Percentiles rank a stretch among this genome's conserved stretches.
Evolutionary conservation across 2,888 invertebrate genomes (phyloP).

Genomic region (Scaptomyza reducta): DNA sequence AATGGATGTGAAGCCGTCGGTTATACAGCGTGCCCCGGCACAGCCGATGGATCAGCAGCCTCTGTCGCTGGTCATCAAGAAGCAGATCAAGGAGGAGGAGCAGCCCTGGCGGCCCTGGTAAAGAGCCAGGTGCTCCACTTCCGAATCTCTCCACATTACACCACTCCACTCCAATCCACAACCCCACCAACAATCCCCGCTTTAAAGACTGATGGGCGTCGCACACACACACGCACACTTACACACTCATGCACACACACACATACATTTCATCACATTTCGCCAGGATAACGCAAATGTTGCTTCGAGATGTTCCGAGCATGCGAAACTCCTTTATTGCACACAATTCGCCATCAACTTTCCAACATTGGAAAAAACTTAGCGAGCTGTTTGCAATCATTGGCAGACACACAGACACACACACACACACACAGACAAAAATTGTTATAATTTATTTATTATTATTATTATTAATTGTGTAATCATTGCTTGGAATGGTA

Average conservation of each 20-base stretch:
- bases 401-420: slow-evolving; percentile 17
- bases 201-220: slow-evolving; percentile 75
- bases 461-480: slow-evolving; percentile 55
- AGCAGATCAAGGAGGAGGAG: slow-evolving; percentile 87
- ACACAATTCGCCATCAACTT: slow-evolving; percentile 32
- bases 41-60: slow-evolving; percentile 85
- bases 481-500: slow-evolving; percentile 64
- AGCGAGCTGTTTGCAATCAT: slow-evolving; percentile 40
- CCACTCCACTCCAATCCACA: slow-evolving; percentile 17
- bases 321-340: slow-evolving; percentile 57
- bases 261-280: slow-evolving; percentile 73
- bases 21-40: slow-evolving; percentile 85
- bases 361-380: slow-evolving; percentile 17
- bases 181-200: slow-evolving; percentile 39
- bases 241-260: slow-evolving; percentile 23
- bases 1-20: slow-evolving; percentile 85
- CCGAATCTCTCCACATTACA: slow-evolving; percentile 30
- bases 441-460: slow-evolving; percentile 76
- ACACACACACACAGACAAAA: slow-evolving; percentile 34
- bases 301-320: slow-evolving; percentile 68
- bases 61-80: slow-evolving; percentile 90
- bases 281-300: slow-evolving; percentile 72
- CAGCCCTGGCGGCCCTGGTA: slow-evolving; percentile 94
- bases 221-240: slow-evolving; percentile 55
- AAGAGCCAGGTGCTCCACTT: slow-evolving; percentile 47